Conservation (phyloP, 2,797 vertebrate genomes). For the Anniella stebbinsi region DNA sequence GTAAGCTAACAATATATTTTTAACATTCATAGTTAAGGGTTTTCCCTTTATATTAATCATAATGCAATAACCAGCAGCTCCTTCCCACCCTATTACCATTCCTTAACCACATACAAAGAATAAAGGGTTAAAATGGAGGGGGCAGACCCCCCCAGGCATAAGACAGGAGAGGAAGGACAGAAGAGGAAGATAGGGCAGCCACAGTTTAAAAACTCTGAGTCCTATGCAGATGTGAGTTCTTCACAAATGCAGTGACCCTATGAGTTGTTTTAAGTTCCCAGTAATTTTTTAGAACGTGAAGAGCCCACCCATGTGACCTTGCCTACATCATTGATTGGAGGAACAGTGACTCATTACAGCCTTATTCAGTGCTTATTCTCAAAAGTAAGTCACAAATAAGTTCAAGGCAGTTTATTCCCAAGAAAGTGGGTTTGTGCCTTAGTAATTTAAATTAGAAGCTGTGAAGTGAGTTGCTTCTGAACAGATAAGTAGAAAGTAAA, state of each 20-base stretch:
- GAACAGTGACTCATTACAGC: background rate
- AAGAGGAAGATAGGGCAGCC: background rate
- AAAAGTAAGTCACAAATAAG: background rate
- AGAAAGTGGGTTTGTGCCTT: background rate
- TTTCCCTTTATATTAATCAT: slow-evolving; percentile 11
- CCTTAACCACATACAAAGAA: background rate
- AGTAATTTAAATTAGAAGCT: background rate
- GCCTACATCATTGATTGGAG: background rate
- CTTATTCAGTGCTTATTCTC: background rate
- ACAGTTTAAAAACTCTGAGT: background rate
- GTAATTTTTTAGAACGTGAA: background rate
- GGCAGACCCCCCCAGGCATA: background rate
- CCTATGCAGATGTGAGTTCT: background rate
- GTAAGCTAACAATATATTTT: slow-evolving; percentile 74
- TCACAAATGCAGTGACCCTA: background rate
- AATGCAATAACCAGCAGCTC: background rate
- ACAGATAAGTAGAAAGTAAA: background rate
- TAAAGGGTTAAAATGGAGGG: background rate
- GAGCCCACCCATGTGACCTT: background rate
- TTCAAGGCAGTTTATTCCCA: background rate
- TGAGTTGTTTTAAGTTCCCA: slow-evolving; percentile 31
- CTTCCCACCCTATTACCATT: background rate
- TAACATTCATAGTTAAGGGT: background rate
- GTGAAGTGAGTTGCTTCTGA: too few relatives aligned
- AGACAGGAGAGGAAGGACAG: background rate